Base-by-base conservation (phyloP, 2,113 vertebrate species). In the Pandion haliaetus region DNA sequence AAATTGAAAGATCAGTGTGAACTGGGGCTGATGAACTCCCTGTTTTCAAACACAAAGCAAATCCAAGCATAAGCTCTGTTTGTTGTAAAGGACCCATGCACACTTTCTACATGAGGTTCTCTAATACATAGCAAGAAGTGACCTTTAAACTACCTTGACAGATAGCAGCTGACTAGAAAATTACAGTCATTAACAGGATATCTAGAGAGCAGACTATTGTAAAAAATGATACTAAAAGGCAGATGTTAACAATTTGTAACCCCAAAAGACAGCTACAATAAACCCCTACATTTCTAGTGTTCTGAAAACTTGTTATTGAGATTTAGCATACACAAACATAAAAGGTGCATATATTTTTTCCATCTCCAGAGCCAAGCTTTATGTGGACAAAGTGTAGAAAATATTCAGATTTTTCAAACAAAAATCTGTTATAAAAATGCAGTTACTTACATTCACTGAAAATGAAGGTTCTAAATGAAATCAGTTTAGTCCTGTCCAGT, bases 121-220 rank as follows among this genome's bases (percentile, higher is more conserved):
- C 71, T 97, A 95, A 97, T 67, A 80, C 74, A 86, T 79, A 93
- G 82, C 88, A 97, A 97, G 96, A 88, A 98, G 81, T 98, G 98
- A 98, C 98, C 98, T 98, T 98, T 98, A 98, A 98, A 98, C 96
- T 98, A 98, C 98, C 97, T 98, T 98, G 98, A 98, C 98, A 98
- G 97, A 98, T 98, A 98, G 97, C 97, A 98, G 95, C 97, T 98
- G 98, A 98, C 97, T 98, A 96, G 97, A 98, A 98, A 98, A 98
- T 98, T 98, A 98, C 77, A 98, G 97, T 98, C 97, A 98, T 98
- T 98, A 98, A 87, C 88, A 97, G 96, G 87, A 96, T 98, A 98
- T 98, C 86, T 80, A 97, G 95, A 98, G 95, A 98, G 97, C 96
- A 98, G 96, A 82, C 88, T 97, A 98, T 97, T 98, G 97, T 96